Base-by-base conservation (phyloP, 2,113 vertebrate genomes). In the Procavia capensis region DNA sequence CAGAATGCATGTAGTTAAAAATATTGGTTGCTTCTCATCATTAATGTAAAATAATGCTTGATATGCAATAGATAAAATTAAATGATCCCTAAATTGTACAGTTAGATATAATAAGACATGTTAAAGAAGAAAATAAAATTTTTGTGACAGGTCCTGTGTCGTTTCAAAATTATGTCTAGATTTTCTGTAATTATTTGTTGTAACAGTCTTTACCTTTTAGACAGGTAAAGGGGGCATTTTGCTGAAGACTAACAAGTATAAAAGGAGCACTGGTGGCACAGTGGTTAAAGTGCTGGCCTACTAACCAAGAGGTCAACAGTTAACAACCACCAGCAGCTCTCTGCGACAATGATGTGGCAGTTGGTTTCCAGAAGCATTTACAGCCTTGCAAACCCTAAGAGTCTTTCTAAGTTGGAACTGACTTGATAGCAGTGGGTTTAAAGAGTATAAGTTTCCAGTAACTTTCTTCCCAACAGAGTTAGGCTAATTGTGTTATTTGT, bases 161-260 rank as follows among this genome's bases (percentile, higher is more conserved):
- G 36, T 97, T 98, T 97, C 83, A 82, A 34, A 34, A 98, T 92
- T 97, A 39, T 97, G 98, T 98, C 86, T 95, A 94, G 68, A 85
- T 95, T 98, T 97, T 97, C 87, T 95, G 70, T 97, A 98, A 97
- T 98, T 96, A 83, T n/a, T 84, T 96, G 82, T 97, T 98, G 97
- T 97, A 97, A 97, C 97, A 98, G 45, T 66, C 54, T 97, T 25
- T 81, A 84, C 97, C 95, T 97, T 97, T 97, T 93, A 78, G 41
- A 54, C 6, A 94, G 27, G 87, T 34, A 95, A 96, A 57, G 95
- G 97, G 47, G 63, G 34, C 97, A 95, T 75, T 97, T 98, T 85
- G 95, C 0, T 93, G 64, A 97, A 34, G 90, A 96, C 66, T 95
- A 88, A 93, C 97, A 17, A 57, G 3, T 19, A 57, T 57, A 57